Percentiles rank a stretch among this genome's conserved stretches.
These are phyloP conservation scores for Cotesia typhae DNA, from an alignment of 1,140 invertebrate genomes.

Conservation along the genomic window DNA sequence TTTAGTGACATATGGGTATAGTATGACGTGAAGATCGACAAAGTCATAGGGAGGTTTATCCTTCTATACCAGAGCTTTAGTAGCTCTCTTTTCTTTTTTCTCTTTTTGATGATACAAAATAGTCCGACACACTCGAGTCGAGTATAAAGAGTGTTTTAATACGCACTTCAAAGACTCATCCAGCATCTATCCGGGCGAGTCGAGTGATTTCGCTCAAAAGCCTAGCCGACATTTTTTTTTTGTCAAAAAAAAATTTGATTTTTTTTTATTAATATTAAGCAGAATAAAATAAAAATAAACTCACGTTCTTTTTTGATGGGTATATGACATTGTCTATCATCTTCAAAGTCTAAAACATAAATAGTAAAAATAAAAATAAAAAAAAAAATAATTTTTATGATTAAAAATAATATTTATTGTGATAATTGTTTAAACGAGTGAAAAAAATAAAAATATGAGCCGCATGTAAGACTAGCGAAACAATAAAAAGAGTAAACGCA, in stretches of 20 bases:
- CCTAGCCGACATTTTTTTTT: no score
- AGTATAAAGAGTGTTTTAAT: constrained; percentile 1
- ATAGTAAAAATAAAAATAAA: constrained; percentile 47
- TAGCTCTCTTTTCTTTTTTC: not conserved
- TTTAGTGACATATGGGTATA: constrained; percentile 24
- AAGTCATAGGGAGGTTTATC: not conserved
- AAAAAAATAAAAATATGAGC: no score
- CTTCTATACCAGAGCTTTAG: no score
- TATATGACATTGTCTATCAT: constrained; percentile 50
- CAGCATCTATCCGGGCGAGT: constrained; percentile 29
- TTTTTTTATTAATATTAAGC: constrained; percentile 26
- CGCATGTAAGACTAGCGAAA: not conserved
- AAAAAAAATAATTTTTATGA: constrained; percentile 31
- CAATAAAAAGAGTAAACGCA: constrained; percentile 19
- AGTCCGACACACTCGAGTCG: constrained; percentile 21
- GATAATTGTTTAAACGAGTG: no score
- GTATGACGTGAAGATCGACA: not conserved
- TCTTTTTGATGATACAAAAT: constrained; percentile 42
- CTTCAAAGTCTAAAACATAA: constrained; percentile 59
- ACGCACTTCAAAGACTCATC: constrained; percentile 50
- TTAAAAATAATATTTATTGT: constrained; percentile 5
- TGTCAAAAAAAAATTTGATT: no score
- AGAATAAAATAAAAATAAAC: constrained; percentile 48
- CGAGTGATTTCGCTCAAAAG: constrained; percentile 7
- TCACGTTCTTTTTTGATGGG: constrained; percentile 57